Evolutionary conservation across 2,888 invertebrate genomes (phyloP).

Genomic region (Eledone cirrhosa): DNA sequence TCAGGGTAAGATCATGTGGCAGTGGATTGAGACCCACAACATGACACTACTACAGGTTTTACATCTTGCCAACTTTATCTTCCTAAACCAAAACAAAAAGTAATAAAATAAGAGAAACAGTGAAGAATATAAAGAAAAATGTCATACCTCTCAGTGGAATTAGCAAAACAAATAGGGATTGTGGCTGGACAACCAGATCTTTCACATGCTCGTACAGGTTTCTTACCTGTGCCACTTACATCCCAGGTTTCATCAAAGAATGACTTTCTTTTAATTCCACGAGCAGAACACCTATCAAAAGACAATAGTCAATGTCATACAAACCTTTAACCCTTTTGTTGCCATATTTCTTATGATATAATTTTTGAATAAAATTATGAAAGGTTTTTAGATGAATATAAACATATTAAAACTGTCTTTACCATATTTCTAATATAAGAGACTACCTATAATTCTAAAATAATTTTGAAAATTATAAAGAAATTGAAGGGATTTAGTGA

Average conservation of each 20-base stretch:
- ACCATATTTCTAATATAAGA: too few species aligned
- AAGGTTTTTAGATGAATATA: neutral
- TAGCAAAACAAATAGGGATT: slow-evolving; percentile 55
- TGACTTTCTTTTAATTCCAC: slow-evolving; percentile 16
- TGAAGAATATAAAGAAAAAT: neutral
- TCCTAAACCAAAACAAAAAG: too few species aligned
- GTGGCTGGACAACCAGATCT: slow-evolving; percentile 47
- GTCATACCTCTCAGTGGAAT: slow-evolving; percentile 49
- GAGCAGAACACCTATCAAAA: slow-evolving; percentile 14
- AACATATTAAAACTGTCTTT: too few species aligned
- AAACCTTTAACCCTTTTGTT: neutral
- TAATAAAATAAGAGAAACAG: too few species aligned
- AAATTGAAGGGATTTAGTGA: too few species aligned
- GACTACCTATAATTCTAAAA: too few species aligned
- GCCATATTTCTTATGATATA: neutral
- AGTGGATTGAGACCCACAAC: too few species aligned
- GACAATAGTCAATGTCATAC: neutral
- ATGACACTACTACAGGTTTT: too few species aligned
- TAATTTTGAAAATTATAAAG: too few species aligned
- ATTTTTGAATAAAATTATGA: neutral
- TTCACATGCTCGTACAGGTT: slow-evolving; percentile 45
- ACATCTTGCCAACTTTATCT: too few species aligned
- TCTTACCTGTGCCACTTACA: slow-evolving; percentile 27
- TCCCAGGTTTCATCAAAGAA: slow-evolving; percentile 23
- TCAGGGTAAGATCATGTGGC: too few species aligned